Base-by-base conservation (phyloP, 2,113 vertebrate species). In the Paramisgurnus dabryanus region DNA sequence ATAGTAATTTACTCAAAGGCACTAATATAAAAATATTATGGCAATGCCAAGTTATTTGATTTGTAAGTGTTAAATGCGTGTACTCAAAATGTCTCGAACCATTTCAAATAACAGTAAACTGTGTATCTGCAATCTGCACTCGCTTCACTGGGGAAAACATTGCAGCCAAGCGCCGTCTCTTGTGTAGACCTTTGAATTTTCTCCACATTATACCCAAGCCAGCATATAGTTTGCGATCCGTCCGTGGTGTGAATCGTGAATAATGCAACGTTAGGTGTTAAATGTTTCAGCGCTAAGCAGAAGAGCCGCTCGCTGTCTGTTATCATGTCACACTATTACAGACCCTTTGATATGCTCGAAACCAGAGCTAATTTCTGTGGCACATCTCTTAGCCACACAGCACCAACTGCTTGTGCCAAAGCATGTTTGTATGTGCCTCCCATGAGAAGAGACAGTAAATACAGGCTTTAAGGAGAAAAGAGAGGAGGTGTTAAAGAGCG, bases 311-410 rank as follows among this genome's bases (percentile, higher is more conserved):
- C 27, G 22, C 63, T 45, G 63, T 58, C 79, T 74, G 79, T 45
- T 81, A 81, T 57, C 64, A 47, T 67, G 50, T 74, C 43, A 68
- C 71, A 49, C 79, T 75, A 15, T 67, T 81, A 60, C 71, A 75
- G 55, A 40, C 64, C 43, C 79, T 68, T 76, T 81, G 79, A 81
- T 76, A 67, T 53, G 65, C 27, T 74, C 45, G n/a, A 68, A 81
- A 61, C 79, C 79, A 81, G 15, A 61, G 50, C 63, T 50, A 73
- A 79, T 74, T 74, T 74, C 70, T 79, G 55, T 79, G 76, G 64
- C 55, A 73, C 43, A 34, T 82, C 63, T 50, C 60, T 67, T 78
- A 49, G 64, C 68, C 65, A 83, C 60, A 76, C 50, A 79, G 66
- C 49, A 75, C 70, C 41, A 58, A 53, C 27, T 74, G 65, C 53